Evolutionary conservation across 2,888 invertebrate species (phyloP).

Genomic region (Petrolisthes cinctipes): DNA sequence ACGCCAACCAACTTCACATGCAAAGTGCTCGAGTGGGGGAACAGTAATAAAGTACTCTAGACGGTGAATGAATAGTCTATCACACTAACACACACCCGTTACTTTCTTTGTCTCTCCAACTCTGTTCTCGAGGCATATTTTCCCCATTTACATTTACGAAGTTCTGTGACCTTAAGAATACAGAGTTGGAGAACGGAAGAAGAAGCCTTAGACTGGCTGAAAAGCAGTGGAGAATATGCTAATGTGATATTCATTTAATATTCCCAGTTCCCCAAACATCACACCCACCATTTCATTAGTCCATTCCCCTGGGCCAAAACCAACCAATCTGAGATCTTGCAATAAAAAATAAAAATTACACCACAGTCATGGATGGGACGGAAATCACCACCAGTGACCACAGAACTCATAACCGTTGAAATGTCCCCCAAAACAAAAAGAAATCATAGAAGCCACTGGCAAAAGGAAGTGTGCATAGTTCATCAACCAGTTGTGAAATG

Average conservation of each 20-base stretch:
- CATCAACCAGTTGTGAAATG: conserved; percentile 29
- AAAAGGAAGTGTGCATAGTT: conserved; percentile 51
- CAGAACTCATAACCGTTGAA: conserved; percentile 44
- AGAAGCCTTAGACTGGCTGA: too few species aligned
- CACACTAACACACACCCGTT: too few species aligned
- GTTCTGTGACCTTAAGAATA: too few species aligned
- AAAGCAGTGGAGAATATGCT: too few species aligned
- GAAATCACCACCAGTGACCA: conserved; percentile 20
- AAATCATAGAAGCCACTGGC: conserved; percentile 34
- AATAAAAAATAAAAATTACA: conserved; percentile 23
- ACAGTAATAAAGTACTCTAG: too few species aligned
- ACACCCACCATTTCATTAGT: neutral
- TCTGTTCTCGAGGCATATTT: too few species aligned
- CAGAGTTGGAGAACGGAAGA: too few species aligned
- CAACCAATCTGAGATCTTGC: conserved; percentile 39
- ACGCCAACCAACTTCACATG: too few species aligned
- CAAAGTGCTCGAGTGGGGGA: too few species aligned
- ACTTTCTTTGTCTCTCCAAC: too few species aligned
- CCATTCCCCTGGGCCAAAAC: conserved; percentile 31
- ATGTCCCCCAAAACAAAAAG: conserved; percentile 7
- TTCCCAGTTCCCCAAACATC: neutral
- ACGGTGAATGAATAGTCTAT: too few species aligned
- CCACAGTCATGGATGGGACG: conserved; percentile 33
- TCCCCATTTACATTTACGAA: too few species aligned
- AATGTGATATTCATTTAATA: neutral